Base-by-base conservation (phyloP, 2,797 vertebrate genomes). In the Coregonus suidteri region DNA sequence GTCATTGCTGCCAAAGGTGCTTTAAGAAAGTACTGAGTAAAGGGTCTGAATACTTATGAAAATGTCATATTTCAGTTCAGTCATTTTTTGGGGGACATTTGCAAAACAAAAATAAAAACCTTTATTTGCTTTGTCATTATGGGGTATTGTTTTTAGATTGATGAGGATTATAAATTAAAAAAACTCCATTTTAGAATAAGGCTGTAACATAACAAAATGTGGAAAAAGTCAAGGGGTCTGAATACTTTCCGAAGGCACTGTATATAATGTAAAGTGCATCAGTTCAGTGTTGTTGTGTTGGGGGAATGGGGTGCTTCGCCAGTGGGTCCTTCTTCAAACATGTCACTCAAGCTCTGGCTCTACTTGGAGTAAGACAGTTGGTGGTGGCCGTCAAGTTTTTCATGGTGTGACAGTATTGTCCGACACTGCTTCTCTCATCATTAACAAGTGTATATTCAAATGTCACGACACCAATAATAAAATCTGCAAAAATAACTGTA, bases 341-440 rank as follows among this genome's bases (percentile, higher is more conserved):
- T 37, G 34, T 68, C 66, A 65, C 62, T 65, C 62, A 65, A 65
- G 11, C 62, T 59, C 56, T 15, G 15, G 56, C 56, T 65, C 62
- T 30, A 18, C 62, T 65, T 20, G n/a, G 62, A 65, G 62, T 5
- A 18, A 20, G 62, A 64, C 59, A 7, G 62, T 25, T 25, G n/a
- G n/a, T 20, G n/a, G 62, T 6, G 20, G 20, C 62, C 20, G 4
- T 65, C 62, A 65, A n/a, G 3, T 59, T 59, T 59, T 0, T 16
- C 16, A 59, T 59, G 54, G 18, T 59, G 13, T 59, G 54, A 1
- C 54, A 59, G 14, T 59, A 18, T 18, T 59, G 54, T 59, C 54
- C 54, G 15, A 18, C 14, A 59, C 54, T 59, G 54, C 54, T 13
- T 59, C 15, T 4, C 54, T 14, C 54, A 59, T 4, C 4, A 18